Base-by-base conservation (phyloP, 2,888 invertebrate genomes). In the Scrobipalpa atriplicella region DNA sequence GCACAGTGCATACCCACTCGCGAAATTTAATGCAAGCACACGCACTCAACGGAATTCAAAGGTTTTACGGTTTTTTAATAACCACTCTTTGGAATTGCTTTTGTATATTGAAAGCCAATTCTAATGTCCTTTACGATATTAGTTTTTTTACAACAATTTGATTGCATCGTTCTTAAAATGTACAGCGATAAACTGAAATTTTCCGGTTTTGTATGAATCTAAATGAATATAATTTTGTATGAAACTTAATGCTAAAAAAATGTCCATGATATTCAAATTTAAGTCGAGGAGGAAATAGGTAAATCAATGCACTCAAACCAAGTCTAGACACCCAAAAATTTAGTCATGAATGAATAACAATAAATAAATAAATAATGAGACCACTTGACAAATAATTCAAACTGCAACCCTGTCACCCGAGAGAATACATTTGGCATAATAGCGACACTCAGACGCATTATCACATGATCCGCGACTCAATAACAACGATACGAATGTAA, bases 341-440 rank as follows among this genome's bases (percentile, higher is more conserved):
- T 36, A 58, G 16, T 58, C 54, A 56, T 56, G 61, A 62, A 87
- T 88, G 5, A 29, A 29, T 29, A 5, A 29, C 5, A 29, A 29
- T 29, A 29, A 29, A 29, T 29, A 29, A 29, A 29, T 29, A 29
- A 29, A 29, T 82, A 75, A 85, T 85, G 77, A 66, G 62, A 70
- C 65, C 77, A 79, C 74, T 80, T 89, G 88, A 90, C 87, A 89
- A 87, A 90, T 87, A 83, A 72, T 72, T 77, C 77, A 81, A 83
- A 83, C 71, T 89, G 89, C 90, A 89, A 82, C 80, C 75, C 75
- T 77, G 75, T 82, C 41, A 52, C 38, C 41, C 18, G 13, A 18
- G 0, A 29, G 66, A 64, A 66, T 64, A 66, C 64, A 16, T 66
- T 73, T 71, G 68, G 84, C 77, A 85, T 87, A 85, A 84, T 82